Evolutionary conservation across 2,888 invertebrate genomes (phyloP), one percentile per base, ranked within the genome.

Genomic region (Isotomurus palustris): DNA sequence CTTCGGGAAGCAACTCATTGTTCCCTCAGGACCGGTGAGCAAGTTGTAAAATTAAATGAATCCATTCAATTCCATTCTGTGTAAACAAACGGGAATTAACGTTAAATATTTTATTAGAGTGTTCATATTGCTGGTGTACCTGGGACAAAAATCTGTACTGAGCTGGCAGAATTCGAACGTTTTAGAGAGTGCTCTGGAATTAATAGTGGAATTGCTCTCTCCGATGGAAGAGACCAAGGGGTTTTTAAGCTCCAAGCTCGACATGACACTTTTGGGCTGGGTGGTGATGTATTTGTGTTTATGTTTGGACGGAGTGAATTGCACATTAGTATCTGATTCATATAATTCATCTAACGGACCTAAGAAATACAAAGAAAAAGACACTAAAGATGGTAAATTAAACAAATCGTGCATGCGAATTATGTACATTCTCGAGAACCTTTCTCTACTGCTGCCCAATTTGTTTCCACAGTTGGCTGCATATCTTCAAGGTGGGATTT

Each of bases 1-100:
- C 87, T 1, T 84, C 87, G 0, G 83, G 85, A 43, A 87, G 88
- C 69, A 85, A 84, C 25, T 82, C 84, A 68, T 85, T 88, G 48
- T 87, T 88, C 66, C 88, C 92, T 14, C 87, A 91, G 71, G 91
- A 93, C 76, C 84, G 91, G 88, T 88, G 73, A 64, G 25, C 14
- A 36, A 22, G 4, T 21, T 29, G 17, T 17, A 10, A 19, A 40
- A 10, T 10, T 40, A 8, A 28, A 27, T 12, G 24, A n/a, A n/a
- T n/a, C n/a, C n/a, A n/a, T n/a, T n/a, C 24, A 22, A 43, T 10
- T 43, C n/a, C 40, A n/a, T 40, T 5, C n/a, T 32, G 14, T 32
- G 32, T 32, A n/a, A n/a, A n/a, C n/a, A n/a, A n/a, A n/a, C n/a
- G n/a, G n/a, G n/a, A n/a, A n/a, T n/a, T n/a, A n/a, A n/a, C n/a